These are phyloP conservation scores for Dysmachus trigonus DNA, from an alignment of 2,888 invertebrate genomes.

Conservation along the genomic window DNA sequence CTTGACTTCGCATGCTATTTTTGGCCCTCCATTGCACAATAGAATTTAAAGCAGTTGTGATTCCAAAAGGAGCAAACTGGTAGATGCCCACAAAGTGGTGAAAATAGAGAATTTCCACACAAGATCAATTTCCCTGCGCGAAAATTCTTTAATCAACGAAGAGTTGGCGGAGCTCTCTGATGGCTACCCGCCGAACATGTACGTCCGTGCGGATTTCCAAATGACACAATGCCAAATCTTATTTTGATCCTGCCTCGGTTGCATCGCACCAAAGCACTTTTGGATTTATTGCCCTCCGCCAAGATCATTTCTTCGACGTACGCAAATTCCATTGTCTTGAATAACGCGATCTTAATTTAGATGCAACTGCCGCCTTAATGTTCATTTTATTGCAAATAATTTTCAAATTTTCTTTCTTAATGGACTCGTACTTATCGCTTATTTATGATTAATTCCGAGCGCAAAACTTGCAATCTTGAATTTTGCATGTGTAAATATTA, in stretches of 20 bases:
- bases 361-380: neutral
- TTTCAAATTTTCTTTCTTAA: constrained; percentile 18
- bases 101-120: constrained; percentile 6
- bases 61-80: constrained; percentile 3
- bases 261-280: neutral
- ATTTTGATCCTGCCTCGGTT: constrained; percentile 8
- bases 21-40: constrained; percentile 22
- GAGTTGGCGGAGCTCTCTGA: neutral
- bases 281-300: constrained; percentile 34
- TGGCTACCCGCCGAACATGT: neutral
- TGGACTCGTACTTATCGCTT: neutral
- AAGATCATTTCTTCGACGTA: constrained; percentile 34
- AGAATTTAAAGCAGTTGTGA: constrained; percentile 22
- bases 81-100: neutral
- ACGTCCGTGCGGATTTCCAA: constrained; percentile 30
- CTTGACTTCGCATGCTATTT: neutral
- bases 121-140: constrained; percentile 6
- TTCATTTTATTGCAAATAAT: constrained; percentile 10
- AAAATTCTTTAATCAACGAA: constrained; percentile 28
- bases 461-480: neutral
- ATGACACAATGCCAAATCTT: constrained; percentile 35
- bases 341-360: constrained; percentile 26
- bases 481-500: neutral
- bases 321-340: constrained; percentile 35
- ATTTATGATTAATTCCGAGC: neutral